These are phyloP conservation scores for Dinomys branickii DNA, from an alignment of 2,113 vertebrate species.

Conservation along the genomic window DNA sequence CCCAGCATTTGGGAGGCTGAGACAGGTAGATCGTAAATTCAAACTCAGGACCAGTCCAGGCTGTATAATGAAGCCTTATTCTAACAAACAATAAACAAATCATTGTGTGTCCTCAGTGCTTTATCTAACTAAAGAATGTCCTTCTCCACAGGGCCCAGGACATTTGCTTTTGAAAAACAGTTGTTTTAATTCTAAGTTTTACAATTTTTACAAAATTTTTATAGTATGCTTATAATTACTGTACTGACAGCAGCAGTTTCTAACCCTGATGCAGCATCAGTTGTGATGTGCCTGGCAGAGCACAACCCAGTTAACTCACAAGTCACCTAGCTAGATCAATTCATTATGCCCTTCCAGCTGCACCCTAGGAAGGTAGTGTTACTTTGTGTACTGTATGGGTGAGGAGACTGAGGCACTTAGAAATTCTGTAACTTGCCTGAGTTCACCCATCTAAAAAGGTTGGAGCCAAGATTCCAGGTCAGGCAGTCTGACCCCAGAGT, in stretches of 20 bases:
- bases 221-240: neutral
- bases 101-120: no score
- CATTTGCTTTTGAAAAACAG: neutral
- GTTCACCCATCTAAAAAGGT: neutral
- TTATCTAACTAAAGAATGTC: no score
- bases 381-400: neutral
- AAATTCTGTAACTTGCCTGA: neutral
- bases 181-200: conserved; percentile 34
- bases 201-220: neutral
- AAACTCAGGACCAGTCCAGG: no score
- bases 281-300: neutral
- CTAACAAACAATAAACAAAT: no score
- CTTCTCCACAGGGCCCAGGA: no score
- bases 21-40: no score
- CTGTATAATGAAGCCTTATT: no score
- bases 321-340: neutral
- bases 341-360: neutral
- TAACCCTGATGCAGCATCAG: neutral
- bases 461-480: neutral
- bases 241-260: neutral
- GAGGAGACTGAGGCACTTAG: neutral
- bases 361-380: neutral
- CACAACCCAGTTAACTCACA: neutral
- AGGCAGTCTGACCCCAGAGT: neutral
- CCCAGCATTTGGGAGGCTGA: no score